Evolutionary conservation across 1,140 invertebrate species (phyloP).

Genomic region (Nebria ingens): DNA sequence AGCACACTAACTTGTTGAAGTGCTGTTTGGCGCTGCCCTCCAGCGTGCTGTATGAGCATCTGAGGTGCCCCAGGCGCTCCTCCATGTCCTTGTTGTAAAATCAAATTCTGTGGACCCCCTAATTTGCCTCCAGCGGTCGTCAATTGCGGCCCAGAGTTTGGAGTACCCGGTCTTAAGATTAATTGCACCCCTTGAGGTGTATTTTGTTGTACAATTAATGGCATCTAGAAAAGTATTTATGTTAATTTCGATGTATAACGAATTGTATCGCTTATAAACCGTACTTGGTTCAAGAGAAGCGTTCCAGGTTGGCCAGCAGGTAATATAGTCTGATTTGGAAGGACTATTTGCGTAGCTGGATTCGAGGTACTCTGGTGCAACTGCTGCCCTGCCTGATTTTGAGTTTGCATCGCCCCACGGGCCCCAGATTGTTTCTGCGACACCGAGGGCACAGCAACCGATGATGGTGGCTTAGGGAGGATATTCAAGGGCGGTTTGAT

Average conservation of each 20-base stretch:
- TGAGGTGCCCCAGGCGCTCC: slow-evolving; percentile 27
- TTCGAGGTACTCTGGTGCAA: background rate
- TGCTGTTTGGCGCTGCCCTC: background rate
- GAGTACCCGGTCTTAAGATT: slow-evolving; percentile 39
- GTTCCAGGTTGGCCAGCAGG: background rate
- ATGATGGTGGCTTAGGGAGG: slow-evolving; percentile 32
- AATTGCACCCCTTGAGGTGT: slow-evolving; percentile 40
- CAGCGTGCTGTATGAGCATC: slow-evolving; percentile 8
- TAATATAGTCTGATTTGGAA: slow-evolving; percentile 9
- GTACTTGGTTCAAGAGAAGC: slow-evolving; percentile 4
- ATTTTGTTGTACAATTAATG: slow-evolving; percentile 35
- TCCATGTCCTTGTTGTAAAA: slow-evolving; percentile 27
- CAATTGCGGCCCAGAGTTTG: slow-evolving; percentile 35
- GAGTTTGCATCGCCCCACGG: background rate
- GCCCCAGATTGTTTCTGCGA: slow-evolving; percentile 22
- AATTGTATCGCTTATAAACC: slow-evolving; percentile 24
- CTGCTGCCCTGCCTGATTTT: background rate
- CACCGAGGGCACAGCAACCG: slow-evolving; percentile 29
- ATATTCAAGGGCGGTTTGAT: slow-evolving; percentile 34
- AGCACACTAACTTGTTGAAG: slow-evolving; percentile 10
- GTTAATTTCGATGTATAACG: slow-evolving; percentile 16
- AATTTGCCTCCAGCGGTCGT: slow-evolving; percentile 19
- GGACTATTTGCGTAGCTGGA: background rate
- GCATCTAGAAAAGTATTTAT: slow-evolving; percentile 23
- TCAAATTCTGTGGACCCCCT: slow-evolving; percentile 27